Evolutionary conservation across 2,888 invertebrate genomes (phyloP).

Genomic region (Epinotia nisella): DNA sequence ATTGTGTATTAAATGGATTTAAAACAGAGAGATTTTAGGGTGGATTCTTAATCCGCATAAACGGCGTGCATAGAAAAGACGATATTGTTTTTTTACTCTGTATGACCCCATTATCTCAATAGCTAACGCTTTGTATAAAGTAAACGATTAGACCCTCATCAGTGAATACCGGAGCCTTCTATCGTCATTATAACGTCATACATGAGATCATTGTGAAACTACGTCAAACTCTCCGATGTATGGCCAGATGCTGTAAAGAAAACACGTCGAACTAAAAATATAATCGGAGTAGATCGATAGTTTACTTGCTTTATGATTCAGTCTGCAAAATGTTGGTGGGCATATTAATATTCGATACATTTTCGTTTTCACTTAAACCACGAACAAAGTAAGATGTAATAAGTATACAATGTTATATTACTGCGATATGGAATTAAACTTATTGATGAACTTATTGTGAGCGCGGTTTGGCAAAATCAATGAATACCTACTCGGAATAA

Average conservation of each 20-base stretch:
- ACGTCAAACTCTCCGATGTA: slow-evolving; percentile 53
- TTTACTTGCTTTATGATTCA: background rate
- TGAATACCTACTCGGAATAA: background rate
- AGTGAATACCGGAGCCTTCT: slow-evolving; percentile 28
- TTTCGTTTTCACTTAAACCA: background rate
- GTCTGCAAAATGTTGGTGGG: background rate
- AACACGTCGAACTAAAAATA: slow-evolving; percentile 48
- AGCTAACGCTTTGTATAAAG: slow-evolving; percentile 18
- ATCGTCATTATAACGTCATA: slow-evolving; percentile 40
- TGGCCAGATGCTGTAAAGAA: slow-evolving; percentile 68
- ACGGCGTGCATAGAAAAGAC: too few relatives aligned
- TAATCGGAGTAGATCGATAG: slow-evolving; percentile 16
- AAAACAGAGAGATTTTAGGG: background rate
- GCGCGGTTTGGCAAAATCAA: background rate
- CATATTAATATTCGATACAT: too few relatives aligned
- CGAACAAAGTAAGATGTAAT: too few relatives aligned
- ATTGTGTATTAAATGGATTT: background rate
- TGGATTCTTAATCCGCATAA: too few relatives aligned
- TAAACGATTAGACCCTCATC: slow-evolving; percentile 6
- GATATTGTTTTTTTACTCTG: too few relatives aligned
- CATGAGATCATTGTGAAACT: slow-evolving; percentile 52
- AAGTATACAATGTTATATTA: too few relatives aligned
- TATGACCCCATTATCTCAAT: background rate
- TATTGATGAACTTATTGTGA: too few relatives aligned
- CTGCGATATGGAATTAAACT: background rate